phyloP scores from a whole-genome alignment of 2,797 vertebrate genomes.

The Knipowitschia caucasica region DNA sequence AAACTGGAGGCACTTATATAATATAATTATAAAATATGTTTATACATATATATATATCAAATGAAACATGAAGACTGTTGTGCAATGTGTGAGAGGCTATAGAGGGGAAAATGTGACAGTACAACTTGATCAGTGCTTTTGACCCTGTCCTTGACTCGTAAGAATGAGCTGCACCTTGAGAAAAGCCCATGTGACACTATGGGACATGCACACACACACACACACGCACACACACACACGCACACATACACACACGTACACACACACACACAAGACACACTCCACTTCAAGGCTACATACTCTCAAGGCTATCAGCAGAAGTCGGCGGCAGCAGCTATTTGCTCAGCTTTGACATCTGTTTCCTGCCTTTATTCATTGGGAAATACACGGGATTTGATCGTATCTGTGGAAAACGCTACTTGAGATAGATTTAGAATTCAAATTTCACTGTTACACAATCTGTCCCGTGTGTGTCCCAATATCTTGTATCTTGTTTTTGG shows the following conservation, averaged over 20 bases:
- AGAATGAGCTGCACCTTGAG: constrained; percentile 62
- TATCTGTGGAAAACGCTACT: not conserved
- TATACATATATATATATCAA: no score
- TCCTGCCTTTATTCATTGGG: constrained; percentile 49
- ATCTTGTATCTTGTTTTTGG: constrained; percentile 75
- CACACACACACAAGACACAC: constrained; percentile 36
- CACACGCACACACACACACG: constrained; percentile 19
- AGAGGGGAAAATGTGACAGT: constrained; percentile 25
- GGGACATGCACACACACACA: constrained; percentile 23
- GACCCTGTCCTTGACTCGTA: constrained; percentile 64
- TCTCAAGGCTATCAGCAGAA: constrained; percentile 83
- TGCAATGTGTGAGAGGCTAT: constrained; percentile 15
- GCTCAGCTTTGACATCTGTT: constrained; percentile 83
- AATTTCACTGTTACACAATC: constrained; percentile 4
- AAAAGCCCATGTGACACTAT: constrained; percentile 60
- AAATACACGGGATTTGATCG: not conserved
- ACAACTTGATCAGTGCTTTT: constrained; percentile 56
- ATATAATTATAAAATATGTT: no score
- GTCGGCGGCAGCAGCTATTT: constrained; percentile 83
- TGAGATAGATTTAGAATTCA: not conserved
- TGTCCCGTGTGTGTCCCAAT: not conserved
- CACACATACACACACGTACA: constrained; percentile 29
- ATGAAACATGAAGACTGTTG: not conserved
- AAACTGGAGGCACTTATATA: no score
- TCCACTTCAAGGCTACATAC: constrained; percentile 54